A percentile compares a stretch with the other conserved stretches of the same genome.
These are phyloP conservation scores for Hycleus cichorii DNA, from an alignment of 1,140 invertebrate species.

Conservation along the genomic window DNA sequence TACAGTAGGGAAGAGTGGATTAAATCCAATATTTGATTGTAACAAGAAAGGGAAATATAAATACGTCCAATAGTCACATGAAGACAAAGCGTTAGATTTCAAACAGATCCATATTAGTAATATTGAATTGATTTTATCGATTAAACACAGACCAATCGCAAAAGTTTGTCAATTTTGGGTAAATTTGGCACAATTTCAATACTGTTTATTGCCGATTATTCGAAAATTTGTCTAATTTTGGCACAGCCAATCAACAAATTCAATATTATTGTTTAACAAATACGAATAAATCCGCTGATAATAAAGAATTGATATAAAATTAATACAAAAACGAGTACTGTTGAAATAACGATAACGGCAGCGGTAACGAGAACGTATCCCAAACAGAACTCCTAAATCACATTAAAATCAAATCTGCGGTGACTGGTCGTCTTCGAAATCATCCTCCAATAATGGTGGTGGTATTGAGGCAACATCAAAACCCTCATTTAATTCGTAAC, in stretches of 20 bases:
- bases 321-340: conserved; percentile 15
- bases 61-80: neutral
- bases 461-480: conserved; percentile 61
- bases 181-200: conserved; percentile 3
- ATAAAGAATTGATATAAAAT: conserved; percentile 22
- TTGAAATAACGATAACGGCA: conserved; percentile 13
- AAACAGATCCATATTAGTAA: too few species aligned
- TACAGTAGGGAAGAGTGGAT: neutral
- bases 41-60: neutral
- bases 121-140: neutral
- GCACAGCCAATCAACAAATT: conserved; percentile 8
- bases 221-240: neutral
- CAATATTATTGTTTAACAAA: conserved; percentile 6
- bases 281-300: conserved; percentile 6
- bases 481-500: conserved; percentile 43
- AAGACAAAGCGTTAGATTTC: neutral
- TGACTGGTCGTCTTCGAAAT: conserved; percentile 50
- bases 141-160: conserved; percentile 22
- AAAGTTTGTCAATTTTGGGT: conserved; percentile 13
- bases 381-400: conserved; percentile 20
- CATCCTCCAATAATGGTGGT: conserved; percentile 56
- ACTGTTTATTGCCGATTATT: too few species aligned
- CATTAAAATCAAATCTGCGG: conserved; percentile 42
- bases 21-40: neutral
- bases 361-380: conserved; percentile 15